A percentile compares a stretch with the other conserved stretches of the same genome.
Conservation (phyloP, 2,888 invertebrate species). For the Latrodectus elegans region DNA sequence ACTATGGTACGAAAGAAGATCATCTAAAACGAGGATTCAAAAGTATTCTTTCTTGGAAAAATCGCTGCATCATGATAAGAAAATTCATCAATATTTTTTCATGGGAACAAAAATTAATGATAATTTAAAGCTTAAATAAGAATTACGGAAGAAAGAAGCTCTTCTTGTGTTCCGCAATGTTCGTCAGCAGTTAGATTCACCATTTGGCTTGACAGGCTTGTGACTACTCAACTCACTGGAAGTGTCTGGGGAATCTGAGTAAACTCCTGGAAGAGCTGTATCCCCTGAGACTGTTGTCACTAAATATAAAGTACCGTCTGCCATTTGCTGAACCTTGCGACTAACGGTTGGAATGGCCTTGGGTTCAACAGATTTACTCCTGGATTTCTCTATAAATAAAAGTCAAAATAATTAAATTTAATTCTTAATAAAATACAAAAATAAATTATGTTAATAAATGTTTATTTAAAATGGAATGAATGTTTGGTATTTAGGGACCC, state of each 20-base stretch:
- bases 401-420: background rate
- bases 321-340: conserved; percentile 63
- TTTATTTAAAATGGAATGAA: too few species aligned
- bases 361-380: conserved; percentile 43
- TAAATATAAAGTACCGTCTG: conserved; percentile 56
- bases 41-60: too few species aligned
- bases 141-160: background rate
- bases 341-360: conserved; percentile 46
- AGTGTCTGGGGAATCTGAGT: conserved; percentile 60
- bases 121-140: background rate
- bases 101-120: too few species aligned
- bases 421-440: too few species aligned
- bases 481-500: too few species aligned
- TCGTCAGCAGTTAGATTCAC: conserved; percentile 63
- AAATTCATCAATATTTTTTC: too few species aligned
- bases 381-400: conserved; percentile 37
- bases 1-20: too few species aligned
- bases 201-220: conserved; percentile 37
- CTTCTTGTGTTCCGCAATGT: background rate
- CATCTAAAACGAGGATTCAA: too few species aligned
- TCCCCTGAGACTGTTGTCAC: conserved; percentile 65
- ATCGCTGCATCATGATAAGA: too few species aligned
- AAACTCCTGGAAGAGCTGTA: conserved; percentile 51
- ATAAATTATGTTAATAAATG: too few species aligned
- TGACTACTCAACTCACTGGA: conserved; percentile 49